phyloP scores from a whole-genome alignment of 2,113 vertebrate genomes.

The Ophiodon elongatus region DNA sequence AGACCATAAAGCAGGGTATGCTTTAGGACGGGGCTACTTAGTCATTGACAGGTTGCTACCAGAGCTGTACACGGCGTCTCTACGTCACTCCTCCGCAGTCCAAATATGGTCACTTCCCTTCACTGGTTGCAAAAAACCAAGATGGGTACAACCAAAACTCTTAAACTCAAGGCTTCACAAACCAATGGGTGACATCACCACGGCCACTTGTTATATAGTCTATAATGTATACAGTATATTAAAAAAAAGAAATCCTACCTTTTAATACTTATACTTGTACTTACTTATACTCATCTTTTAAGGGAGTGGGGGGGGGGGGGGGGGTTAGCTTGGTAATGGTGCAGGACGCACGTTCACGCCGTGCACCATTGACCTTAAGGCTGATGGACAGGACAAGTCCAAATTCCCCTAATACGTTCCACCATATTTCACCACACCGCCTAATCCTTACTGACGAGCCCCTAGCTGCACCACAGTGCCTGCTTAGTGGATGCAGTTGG shows the following conservation, averaged over 20 bases:
- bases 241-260: not conserved
- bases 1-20: too few species aligned
- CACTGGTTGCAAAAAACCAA: not conserved
- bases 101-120: too few species aligned
- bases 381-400: slow-evolving; percentile 21
- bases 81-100: not conserved
- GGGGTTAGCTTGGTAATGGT: too few species aligned
- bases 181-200: not conserved
- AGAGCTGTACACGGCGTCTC: not conserved
- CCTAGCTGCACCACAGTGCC: not conserved
- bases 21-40: too few species aligned
- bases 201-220: not conserved
- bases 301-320: too few species aligned
- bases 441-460: slow-evolving; percentile 26
- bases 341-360: not conserved
- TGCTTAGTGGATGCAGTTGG: not conserved
- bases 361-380: slow-evolving; percentile 8
- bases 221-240: not conserved
- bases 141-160: not conserved
- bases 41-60: not conserved
- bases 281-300: too few species aligned
- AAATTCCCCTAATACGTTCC: slow-evolving; percentile 12
- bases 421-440: not conserved
- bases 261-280: not conserved
- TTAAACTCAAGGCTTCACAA: too few species aligned